Base-by-base conservation (phyloP, 2,797 vertebrate genomes). In the Valencia hispanica region DNA sequence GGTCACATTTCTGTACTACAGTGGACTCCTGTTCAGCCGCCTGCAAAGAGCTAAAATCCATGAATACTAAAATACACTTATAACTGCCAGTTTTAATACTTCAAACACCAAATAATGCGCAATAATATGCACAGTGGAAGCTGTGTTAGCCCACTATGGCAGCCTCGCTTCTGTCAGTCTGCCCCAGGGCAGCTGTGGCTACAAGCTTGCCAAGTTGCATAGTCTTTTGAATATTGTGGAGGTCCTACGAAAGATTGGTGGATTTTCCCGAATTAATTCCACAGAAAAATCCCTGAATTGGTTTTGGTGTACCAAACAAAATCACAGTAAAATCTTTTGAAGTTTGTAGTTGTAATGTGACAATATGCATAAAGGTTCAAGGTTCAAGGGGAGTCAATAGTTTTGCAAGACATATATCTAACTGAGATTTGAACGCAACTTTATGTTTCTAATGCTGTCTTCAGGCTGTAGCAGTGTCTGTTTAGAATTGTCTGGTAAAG, bases 401-500 rank as follows among this genome's bases (percentile, higher is more conserved):
- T 32, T 61, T 65, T 65, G 4, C 34, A 39, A 53, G 51, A n/a
- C 2, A 25, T 34, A 34, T 36, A 20, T 70, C 18, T 48, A 20
- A 18, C 25, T 70, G n/a, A 27, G 1, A 17, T 32, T 66, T 41
- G 30, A 55, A 25, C 34, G n/a, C 1, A 66, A 66, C 36, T 51
- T 34, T 50, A 11, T 34, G 18, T 48, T 8, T 70, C 30, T 34
- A 9, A 32, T 34, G 2, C 22, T 70, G 8, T 25, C 18, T 51
- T 34, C 15, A 47, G 30, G 4, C 68, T 47, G 66, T 18, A 11
- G 41, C 27, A 18, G 18, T n/a, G 51, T 63, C 11, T 47, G 50
- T 75, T 81, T 76, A 50, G 36, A 14, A 39, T 1, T 74, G 51
- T 43, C n/a, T 74, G 69, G n/a, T 45, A 68, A 41, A 73, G 80